These are phyloP conservation scores for Drosophila paranaensis DNA, from an alignment of 2,888 invertebrate species.

Conservation along the genomic window DNA sequence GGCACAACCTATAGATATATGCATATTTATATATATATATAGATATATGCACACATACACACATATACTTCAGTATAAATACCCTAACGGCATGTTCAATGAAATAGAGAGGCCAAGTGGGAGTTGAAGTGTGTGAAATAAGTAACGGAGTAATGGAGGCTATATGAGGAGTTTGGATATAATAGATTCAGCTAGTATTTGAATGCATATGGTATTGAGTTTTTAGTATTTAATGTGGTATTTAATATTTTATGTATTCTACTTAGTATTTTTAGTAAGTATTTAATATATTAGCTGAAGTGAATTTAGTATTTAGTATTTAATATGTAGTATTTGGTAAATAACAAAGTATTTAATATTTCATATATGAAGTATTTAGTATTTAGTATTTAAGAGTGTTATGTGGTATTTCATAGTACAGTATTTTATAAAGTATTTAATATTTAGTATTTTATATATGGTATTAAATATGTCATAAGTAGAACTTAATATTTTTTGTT, in stretches of 20 bases:
- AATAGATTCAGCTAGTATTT: background rate
- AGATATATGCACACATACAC: background rate
- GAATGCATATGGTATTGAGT: background rate
- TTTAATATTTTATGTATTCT: background rate
- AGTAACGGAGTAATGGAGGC: too few relatives aligned
- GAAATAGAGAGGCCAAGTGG: background rate
- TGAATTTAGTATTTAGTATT: background rate
- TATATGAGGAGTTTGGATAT: background rate
- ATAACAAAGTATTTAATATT: too few relatives aligned
- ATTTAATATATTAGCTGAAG: background rate
- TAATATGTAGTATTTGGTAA: background rate
- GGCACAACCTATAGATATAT: conserved; percentile 36
- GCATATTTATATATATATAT: conserved; percentile 32
- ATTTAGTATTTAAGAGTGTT: too few relatives aligned
- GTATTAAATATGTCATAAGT: too few relatives aligned
- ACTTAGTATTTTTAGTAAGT: background rate
- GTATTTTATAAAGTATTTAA: too few relatives aligned
- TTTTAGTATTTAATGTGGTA: too few relatives aligned
- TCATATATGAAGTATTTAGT: too few relatives aligned
- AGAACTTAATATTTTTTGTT: background rate
- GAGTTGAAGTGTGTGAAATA: background rate
- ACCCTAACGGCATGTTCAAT: conserved; percentile 23
- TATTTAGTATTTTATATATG: too few relatives aligned
- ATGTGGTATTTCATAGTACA: too few relatives aligned
- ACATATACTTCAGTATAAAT: conserved; percentile 28